Percentiles rank a stretch among this genome's conserved stretches.
phyloP scores from a whole-genome alignment of 2,113 vertebrate species.

The Turnix velox region DNA sequence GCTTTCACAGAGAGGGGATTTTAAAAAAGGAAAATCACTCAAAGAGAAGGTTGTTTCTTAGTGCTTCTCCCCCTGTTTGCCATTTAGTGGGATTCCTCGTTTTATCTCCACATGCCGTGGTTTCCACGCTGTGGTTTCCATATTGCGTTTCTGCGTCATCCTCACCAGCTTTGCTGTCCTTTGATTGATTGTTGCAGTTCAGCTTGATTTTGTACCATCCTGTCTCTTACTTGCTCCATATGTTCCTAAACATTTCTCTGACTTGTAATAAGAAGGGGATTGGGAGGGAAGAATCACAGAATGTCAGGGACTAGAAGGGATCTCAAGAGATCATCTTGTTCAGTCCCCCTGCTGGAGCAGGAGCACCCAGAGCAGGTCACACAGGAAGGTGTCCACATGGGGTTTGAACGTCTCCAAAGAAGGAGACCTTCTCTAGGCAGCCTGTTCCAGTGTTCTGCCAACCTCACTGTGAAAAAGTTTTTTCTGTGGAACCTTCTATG shows the following conservation, averaged over 20 bases:
- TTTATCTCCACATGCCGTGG: background rate
- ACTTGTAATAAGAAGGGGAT: background rate
- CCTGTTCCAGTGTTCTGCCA: too few relatives aligned
- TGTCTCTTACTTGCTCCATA: background rate
- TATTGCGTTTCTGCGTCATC: background rate
- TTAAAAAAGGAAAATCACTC: background rate
- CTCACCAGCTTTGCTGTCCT: background rate
- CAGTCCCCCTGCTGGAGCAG: too few relatives aligned
- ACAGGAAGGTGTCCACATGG: too few relatives aligned
- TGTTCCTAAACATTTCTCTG: background rate
- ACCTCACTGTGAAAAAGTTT: too few relatives aligned
- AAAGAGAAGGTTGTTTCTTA: background rate
- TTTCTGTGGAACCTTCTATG: too few relatives aligned
- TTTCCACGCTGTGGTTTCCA: background rate
- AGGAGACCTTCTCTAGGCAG: too few relatives aligned
- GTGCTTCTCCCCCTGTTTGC: background rate
- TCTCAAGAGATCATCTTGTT: too few relatives aligned
- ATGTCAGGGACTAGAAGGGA: too few relatives aligned
- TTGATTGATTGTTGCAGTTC: background rate
- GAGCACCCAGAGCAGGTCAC: too few relatives aligned
- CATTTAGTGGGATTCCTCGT: background rate
- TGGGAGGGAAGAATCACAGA: background rate
- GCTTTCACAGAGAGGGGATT: background rate
- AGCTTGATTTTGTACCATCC: background rate
- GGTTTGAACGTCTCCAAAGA: too few relatives aligned